These are phyloP conservation scores for Chaetops frenatus DNA, from an alignment of 2,113 vertebrate genomes.

Conservation along the genomic window DNA sequence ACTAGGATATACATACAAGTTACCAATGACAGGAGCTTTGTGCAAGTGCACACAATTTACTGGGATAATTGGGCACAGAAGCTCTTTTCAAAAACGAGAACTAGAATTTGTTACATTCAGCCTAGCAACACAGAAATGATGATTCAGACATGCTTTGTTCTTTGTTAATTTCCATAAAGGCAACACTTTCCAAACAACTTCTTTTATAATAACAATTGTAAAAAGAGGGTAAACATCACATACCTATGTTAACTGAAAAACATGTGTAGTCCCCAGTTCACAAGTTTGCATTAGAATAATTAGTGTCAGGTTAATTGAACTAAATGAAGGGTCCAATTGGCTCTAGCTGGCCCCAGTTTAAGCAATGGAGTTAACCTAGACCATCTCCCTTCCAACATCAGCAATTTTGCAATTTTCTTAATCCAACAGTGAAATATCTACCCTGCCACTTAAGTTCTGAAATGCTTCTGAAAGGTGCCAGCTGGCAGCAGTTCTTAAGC, in stretches of 20 bases:
- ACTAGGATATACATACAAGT: background rate
- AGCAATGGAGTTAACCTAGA: background rate
- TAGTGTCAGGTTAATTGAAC: background rate
- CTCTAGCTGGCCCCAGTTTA: background rate
- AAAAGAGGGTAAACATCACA: background rate
- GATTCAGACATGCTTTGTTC: background rate
- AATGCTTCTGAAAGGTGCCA: background rate
- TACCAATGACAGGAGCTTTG: background rate
- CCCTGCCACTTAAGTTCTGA: background rate
- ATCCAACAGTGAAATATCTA: background rate
- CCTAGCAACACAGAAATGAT: background rate
- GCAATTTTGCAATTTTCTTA: background rate
- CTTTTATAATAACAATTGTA: background rate
- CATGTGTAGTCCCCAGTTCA: background rate
- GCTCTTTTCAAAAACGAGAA: background rate
- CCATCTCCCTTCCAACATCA: background rate
- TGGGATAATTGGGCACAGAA: background rate
- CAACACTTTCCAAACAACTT: background rate
- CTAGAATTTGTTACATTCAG: background rate
- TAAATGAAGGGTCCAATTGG: background rate
- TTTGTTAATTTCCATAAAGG: background rate
- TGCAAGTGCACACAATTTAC: background rate
- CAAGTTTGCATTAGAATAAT: background rate
- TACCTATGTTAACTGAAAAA: background rate
- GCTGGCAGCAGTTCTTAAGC: background rate